phyloP scores from a whole-genome alignment of 1,140 invertebrate genomes.

The Leguminivora glycinivorella region DNA sequence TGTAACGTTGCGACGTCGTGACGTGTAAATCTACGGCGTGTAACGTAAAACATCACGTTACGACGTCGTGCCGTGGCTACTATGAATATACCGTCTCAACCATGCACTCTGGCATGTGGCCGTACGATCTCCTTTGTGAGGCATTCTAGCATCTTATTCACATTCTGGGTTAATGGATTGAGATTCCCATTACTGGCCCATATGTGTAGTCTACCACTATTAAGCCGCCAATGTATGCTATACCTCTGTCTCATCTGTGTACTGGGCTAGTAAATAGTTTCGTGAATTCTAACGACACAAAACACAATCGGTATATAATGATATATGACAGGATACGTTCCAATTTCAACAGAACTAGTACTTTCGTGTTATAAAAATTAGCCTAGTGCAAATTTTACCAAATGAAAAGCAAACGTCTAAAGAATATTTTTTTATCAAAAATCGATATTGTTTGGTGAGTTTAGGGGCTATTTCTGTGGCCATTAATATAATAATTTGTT shows the following conservation, averaged over 20 bases:
- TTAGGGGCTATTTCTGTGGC: neutral
- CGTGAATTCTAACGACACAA: too few species aligned
- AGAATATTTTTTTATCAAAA: neutral
- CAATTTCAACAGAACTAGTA: too few species aligned
- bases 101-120: neutral
- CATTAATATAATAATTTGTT: slow-evolving; percentile 27
- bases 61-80: neutral
- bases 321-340: too few species aligned
- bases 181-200: neutral
- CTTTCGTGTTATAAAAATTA: too few species aligned
- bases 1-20: too few species aligned
- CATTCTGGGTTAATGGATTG: neutral
- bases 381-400: neutral
- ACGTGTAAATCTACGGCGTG: too few species aligned
- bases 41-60: too few species aligned
- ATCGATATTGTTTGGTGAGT: neutral
- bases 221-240: neutral
- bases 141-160: neutral
- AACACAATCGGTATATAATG: too few species aligned
- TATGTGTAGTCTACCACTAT: slow-evolving; percentile 1
- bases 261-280: too few species aligned
- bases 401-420: neutral
- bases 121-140: neutral
- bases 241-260: too few species aligned
- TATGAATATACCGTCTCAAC: neutral